Evolutionary conservation across 2,797 vertebrate species (phyloP).

Genomic region (Lithobates pipiens): DNA sequence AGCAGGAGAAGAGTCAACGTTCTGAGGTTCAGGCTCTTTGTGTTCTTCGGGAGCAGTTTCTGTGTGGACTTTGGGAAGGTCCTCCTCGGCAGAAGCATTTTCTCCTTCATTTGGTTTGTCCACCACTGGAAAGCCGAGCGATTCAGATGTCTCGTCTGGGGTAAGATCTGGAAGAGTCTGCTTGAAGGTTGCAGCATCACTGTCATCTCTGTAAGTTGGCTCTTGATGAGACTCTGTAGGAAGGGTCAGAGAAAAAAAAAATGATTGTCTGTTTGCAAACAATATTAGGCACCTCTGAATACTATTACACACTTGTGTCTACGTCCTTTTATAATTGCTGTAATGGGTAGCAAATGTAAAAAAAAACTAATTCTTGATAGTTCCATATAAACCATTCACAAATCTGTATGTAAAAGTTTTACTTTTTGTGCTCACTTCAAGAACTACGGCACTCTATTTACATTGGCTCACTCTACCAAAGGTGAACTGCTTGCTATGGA

Average conservation of each 20-base stretch:
- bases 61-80: conserved; percentile 69
- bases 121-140: conserved; percentile 71
- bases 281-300: not conserved
- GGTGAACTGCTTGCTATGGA: too few relatives aligned
- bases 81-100: conserved; percentile 74
- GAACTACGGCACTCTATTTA: too few relatives aligned
- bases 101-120: conserved; percentile 76
- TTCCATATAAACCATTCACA: not conserved
- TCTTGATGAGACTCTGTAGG: conserved; percentile 82
- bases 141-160: conserved; percentile 91
- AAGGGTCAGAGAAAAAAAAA: not conserved
- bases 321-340: not conserved
- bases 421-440: too few relatives aligned
- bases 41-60: conserved; percentile 72
- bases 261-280: not conserved
- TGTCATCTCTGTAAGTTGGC: conserved; percentile 85
- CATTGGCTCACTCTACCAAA: too few relatives aligned
- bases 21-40: conserved; percentile 75
- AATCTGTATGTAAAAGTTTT: not conserved
- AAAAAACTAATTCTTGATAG: not conserved
- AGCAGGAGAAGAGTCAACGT: conserved; percentile 67
- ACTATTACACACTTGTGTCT: conserved; percentile 52
- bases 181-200: conserved; percentile 91
- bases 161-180: conserved; percentile 95
- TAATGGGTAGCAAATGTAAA: not conserved